Evolutionary conservation across 2,113 vertebrate species (phyloP), one percentile per base, ranked within the genome.

Genomic region (Ictalurus punctatus): DNA sequence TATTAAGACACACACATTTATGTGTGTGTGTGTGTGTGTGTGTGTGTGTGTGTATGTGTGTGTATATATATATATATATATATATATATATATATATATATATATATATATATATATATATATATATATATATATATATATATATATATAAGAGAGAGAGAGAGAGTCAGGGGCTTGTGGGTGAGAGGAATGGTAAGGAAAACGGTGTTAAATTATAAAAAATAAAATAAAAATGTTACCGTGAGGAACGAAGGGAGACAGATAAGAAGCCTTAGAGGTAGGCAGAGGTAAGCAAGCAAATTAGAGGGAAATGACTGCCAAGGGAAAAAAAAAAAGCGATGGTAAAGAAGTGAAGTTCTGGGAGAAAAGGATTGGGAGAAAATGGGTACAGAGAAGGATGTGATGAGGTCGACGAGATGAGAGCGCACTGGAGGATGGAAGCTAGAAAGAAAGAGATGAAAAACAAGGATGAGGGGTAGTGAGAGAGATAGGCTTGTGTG

Each of bases 381-480:
- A 90, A 85, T 67, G 23, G 23, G 8, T 74, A 69, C 54, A 74
- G 63, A 80, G 86, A 56, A 86, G 59, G 84, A 86, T 61, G 89
- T 84, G 84, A 91, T 91, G 67, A 91, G 85, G 84, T 79, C 85
- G 21, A 83, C n/a, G 21, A 84, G 52, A n/a, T n/a, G n/a, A 80
- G 84, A 54, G 48, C 86, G 87, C 71, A 74, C 63, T 59, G 54
- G 78, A 83, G 79, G 80, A 67, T 84, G 83, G 48, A 56, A 27
- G 78, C 44, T 56, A 44, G 86, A 52, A 56, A 67, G 58, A 85
- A 65, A 17, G 34, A 76, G 67, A 73, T 44, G 12, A 78, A 76
- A 84, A 65, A 86, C 82, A 23, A 34, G 27, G 8, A 59, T 27
- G 78, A 86, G 79, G 10, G 67, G 44, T 40, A 85, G 44, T 27